Conservation (phyloP, 2,113 vertebrate genomes). For the Micromys minutus region DNA sequence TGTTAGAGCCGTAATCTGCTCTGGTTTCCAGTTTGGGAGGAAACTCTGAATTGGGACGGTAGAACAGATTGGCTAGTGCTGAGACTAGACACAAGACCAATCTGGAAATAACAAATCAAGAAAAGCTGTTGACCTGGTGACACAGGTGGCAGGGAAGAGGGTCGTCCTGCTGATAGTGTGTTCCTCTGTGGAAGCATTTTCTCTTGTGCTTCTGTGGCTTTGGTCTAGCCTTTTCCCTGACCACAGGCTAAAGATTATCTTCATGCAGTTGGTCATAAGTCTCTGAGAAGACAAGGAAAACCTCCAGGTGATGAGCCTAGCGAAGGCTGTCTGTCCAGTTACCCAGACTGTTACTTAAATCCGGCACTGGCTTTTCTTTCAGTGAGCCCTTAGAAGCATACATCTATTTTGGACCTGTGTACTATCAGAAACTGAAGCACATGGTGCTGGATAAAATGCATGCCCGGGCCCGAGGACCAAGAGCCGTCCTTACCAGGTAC, state of each 20-base stretch:
- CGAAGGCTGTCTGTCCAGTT: neutral
- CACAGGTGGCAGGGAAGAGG: neutral
- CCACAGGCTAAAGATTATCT: neutral
- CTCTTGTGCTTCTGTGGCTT: neutral
- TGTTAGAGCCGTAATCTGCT: neutral
- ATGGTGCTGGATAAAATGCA: conserved; percentile 99
- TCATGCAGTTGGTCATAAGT: neutral
- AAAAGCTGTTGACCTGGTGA: neutral
- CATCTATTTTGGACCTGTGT: conserved; percentile 98
- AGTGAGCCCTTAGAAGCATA: conserved; percentile 98
- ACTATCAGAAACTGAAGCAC: conserved; percentile 99
- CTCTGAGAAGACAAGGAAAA: neutral
- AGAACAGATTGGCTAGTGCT: neutral
- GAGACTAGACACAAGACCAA: neutral
- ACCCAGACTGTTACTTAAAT: conserved; percentile 24
- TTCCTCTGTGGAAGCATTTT: neutral
- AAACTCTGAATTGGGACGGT: neutral
- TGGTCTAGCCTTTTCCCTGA: neutral
- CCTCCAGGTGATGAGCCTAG: neutral
- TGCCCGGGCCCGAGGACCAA: conserved; percentile 95
- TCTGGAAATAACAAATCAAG: neutral
- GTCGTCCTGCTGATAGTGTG: fast-evolving
- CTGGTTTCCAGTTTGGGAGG: neutral
- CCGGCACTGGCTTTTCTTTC: conserved; percentile 19
- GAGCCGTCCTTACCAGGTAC: conserved; percentile 98